Evolutionary conservation across 2,888 invertebrate species (phyloP).

Genomic region (Mesorhabditis spiculigera): DNA sequence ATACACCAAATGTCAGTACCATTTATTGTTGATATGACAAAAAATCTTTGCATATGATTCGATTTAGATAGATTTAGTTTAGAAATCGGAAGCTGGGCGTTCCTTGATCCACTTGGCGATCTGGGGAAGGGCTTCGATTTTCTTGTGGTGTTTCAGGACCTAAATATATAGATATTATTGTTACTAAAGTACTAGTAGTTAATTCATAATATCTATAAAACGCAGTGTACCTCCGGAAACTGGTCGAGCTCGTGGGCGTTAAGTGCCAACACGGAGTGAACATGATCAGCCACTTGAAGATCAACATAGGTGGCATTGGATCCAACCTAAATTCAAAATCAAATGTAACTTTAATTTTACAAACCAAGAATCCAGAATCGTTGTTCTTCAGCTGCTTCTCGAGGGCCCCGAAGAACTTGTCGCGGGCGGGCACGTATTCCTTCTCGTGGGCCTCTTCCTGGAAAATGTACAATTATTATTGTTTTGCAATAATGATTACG

Average conservation of each 20-base stretch:
- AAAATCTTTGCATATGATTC: no score
- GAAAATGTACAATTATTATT: neutral
- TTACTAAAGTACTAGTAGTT: no score
- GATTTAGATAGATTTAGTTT: neutral
- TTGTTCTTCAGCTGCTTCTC: neutral
- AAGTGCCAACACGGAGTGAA: neutral
- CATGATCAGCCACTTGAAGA: slow-evolving; percentile 1
- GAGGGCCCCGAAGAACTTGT: slow-evolving; percentile 2
- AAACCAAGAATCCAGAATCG: neutral
- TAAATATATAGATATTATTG: neutral
- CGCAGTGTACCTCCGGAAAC: neutral
- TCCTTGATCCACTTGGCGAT: slow-evolving; percentile 1
- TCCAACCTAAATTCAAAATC: neutral
- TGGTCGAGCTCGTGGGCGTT: neutral
- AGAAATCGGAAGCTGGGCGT: neutral
- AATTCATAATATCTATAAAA: no score
- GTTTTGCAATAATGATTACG: no score
- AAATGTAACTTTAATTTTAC: neutral
- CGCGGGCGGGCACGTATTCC: neutral
- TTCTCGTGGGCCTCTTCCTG: slow-evolving; percentile 1
- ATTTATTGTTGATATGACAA: neutral
- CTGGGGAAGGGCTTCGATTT: neutral
- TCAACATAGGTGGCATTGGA: neutral
- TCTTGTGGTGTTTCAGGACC: neutral
- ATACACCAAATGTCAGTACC: neutral